Percentiles rank a stretch among this genome's conserved stretches.
These are phyloP conservation scores for Shargacucullia verbasci DNA, from an alignment of 2,888 invertebrate genomes.

Conservation along the genomic window DNA sequence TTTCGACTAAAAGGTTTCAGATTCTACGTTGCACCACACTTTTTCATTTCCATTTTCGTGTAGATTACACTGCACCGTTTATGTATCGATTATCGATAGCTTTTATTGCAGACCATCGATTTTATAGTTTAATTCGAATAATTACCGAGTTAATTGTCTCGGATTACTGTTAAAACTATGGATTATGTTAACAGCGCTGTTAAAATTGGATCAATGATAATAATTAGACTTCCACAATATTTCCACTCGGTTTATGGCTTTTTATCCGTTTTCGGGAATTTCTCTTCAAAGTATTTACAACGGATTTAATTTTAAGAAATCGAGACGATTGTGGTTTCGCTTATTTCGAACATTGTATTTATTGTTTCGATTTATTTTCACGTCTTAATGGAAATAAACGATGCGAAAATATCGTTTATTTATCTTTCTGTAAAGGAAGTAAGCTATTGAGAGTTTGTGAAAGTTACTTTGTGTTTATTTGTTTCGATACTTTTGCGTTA, in stretches of 20 bases:
- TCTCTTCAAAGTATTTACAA: constrained; percentile 20
- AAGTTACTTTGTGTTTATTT: constrained; percentile 40
- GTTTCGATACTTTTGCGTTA: constrained; percentile 37
- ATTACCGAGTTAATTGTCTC: constrained; percentile 43
- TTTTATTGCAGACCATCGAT: constrained; percentile 19
- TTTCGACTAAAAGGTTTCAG: constrained; percentile 36
- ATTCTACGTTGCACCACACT: constrained; percentile 2
- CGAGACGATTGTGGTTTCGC: constrained; percentile 19
- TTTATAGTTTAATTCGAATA: constrained; percentile 22
- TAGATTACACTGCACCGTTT: constrained; percentile 15
- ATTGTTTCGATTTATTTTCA: constrained; percentile 14
- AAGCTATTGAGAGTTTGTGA: constrained; percentile 40
- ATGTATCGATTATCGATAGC: constrained; percentile 21
- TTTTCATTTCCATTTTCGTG: constrained; percentile 16
- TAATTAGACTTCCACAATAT: constrained; percentile 36
- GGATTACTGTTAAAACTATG: constrained; percentile 29
- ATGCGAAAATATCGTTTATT: constrained; percentile 29
- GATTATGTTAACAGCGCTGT: constrained; percentile 23
- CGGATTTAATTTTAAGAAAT: constrained; percentile 18
- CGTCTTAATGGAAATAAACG: background rate
- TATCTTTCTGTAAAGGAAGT: constrained; percentile 31
- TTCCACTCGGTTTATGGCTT: constrained; percentile 11
- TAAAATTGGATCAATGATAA: constrained; percentile 40
- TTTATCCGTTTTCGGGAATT: constrained; percentile 14
- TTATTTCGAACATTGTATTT: constrained; percentile 18